phyloP scores from a whole-genome alignment of 2,888 invertebrate genomes.

The Chaitophorus viminalis region DNA sequence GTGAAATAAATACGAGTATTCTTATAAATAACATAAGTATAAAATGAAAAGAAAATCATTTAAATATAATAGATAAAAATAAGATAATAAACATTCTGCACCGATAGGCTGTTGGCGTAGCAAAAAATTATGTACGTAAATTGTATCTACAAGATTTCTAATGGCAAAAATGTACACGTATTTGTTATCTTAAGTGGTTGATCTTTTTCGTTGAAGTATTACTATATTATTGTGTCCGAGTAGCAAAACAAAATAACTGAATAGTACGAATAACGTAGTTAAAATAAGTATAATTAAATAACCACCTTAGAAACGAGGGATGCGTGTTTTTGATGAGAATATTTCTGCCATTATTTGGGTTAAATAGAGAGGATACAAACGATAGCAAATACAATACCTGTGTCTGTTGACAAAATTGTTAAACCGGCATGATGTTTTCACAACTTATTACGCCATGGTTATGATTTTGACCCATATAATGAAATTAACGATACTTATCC shows the following conservation, averaged over 20 bases:
- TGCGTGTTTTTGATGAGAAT: neutral
- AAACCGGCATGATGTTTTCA: neutral
- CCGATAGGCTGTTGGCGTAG: too few species aligned
- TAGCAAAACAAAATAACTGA: neutral
- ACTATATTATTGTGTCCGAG: neutral
- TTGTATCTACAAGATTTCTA: too few species aligned
- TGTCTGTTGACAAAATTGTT: neutral
- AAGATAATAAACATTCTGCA: too few species aligned
- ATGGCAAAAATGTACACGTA: too few species aligned
- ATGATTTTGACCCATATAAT: neutral
- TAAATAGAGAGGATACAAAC: neutral
- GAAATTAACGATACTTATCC: neutral
- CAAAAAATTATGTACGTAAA: too few species aligned
- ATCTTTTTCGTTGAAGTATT: too few species aligned
- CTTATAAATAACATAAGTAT: too few species aligned
- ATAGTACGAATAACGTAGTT: neutral
- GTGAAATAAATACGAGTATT: too few species aligned
- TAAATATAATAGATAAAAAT: too few species aligned
- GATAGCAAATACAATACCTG: neutral
- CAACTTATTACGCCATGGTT: neutral
- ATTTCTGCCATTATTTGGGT: neutral
- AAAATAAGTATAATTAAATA: neutral
- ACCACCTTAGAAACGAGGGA: neutral
- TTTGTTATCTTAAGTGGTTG: too few species aligned
- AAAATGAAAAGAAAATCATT: too few species aligned